Base-by-base conservation (phyloP, 2,113 vertebrate genomes). In the Nestor notabilis region DNA sequence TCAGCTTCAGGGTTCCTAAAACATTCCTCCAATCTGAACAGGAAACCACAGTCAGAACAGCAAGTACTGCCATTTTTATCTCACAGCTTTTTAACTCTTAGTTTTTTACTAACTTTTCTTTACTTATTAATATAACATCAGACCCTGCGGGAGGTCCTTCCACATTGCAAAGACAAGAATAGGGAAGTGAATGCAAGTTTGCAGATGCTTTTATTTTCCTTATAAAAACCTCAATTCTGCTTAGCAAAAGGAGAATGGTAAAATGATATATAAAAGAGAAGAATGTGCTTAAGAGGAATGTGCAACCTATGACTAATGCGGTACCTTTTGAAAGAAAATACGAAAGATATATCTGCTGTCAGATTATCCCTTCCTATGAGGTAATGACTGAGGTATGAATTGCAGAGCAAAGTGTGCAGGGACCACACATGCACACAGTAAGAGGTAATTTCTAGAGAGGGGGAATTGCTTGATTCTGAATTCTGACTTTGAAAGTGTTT, bases 351-450 rank as follows among this genome's bases (percentile, higher is more conserved):
- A 83, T 53, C 74, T 93, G 29, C 81, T 90, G 82, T 91, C 61
- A 95, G 39, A 83, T 94, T 86, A 94, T 88, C 33, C 29, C 33
- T 72, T 86, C 31, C 46, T 83, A 11, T 90, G 87, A 96, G 46
- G 63, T 87, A 86, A 76, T 70, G 29, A 80, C 28, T 74, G 71
- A 91, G 49, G 33, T 50, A 58, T 77, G 88, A 79, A 81, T 65
- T 71, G 56, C 49, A 74, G 66, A 91, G 58, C 35, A 37, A 85
- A 44, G 64, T 44, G 58, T 77, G 70, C 75, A 91, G 68, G 33
- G 82, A 76, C 92, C 82, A 74, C 87, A 94, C 84, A 47, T 9
- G n/a, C 33, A 63, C 47, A 89, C 10, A 44, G 3, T 14, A 58
- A 81, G 27, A 25, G 17, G 37, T 35, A 61, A 58, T 58, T 91